phyloP scores from a whole-genome alignment of 2,888 invertebrate species.

The Cheilosia grossa region DNA sequence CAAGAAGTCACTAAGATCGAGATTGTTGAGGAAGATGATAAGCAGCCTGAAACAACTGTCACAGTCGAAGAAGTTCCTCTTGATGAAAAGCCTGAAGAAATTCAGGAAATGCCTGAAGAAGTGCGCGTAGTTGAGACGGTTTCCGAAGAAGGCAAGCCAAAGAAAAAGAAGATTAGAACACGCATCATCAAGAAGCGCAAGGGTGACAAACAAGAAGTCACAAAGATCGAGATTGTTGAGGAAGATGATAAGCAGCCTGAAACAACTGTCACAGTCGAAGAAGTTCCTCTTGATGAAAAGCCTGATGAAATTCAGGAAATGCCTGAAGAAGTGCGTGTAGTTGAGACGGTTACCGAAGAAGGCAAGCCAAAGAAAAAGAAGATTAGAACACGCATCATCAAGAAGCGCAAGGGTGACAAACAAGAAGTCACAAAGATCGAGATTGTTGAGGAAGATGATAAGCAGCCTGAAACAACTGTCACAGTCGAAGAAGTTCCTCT shows the following conservation, averaged over 20 bases:
- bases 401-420: conserved; percentile 77
- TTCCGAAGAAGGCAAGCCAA: conserved; percentile 76
- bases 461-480: conserved; percentile 79
- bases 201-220: conserved; percentile 81
- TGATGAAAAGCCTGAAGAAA: conserved; percentile 52
- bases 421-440: conserved; percentile 78
- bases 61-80: conserved; percentile 61
- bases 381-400: conserved; percentile 79
- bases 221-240: conserved; percentile 81
- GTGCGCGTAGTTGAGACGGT: conserved; percentile 55
- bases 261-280: conserved; percentile 78
- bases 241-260: conserved; percentile 81
- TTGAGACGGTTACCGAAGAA: conserved; percentile 77
- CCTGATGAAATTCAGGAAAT: conserved; percentile 72
- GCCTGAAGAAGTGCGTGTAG: conserved; percentile 76
- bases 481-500: conserved; percentile 78
- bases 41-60: conserved; percentile 78
- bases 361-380: conserved; percentile 79
- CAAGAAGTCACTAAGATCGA: conserved; percentile 81
- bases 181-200: conserved; percentile 80
- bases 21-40: conserved; percentile 82
- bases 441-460: conserved; percentile 78
- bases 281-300: conserved; percentile 65
- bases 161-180: conserved; percentile 78
- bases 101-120: conserved; percentile 77